Evolutionary conservation across 2,113 vertebrate genomes (phyloP), one percentile per base, ranked within the genome.

Genomic region (Agapornis roseicollis): DNA sequence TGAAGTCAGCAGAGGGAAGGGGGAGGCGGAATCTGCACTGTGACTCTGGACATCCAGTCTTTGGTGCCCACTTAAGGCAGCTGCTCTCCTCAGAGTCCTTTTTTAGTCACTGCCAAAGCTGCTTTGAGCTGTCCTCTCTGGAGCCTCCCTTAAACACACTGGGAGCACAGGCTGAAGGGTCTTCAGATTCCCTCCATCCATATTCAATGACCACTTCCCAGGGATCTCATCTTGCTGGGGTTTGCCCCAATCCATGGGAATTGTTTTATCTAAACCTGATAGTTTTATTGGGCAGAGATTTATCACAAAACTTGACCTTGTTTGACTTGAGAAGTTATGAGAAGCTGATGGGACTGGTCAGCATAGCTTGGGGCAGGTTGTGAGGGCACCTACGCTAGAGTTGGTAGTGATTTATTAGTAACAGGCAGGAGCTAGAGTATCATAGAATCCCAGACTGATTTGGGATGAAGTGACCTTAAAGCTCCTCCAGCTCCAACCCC

Each of bases 131-230:
- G 65, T 52, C 47, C 56, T 82, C 1, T 1, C 7, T 17, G 80
- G 80, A 93, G 46, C 35, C 18, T 81, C 55, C 55, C 25, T 31
- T 17, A 23, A 41, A 13, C 2, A 7, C 41, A 25, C 2, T 1
- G 6, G 47, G 46, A 83, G 37, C 42, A 5, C 0, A 3, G 52
- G 28, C 83, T 44, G 56, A n/a, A 76, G 41, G 18, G 22, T 63
- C 70, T 42, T 31, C 28, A 20, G 50, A 3, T n/a, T 39, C 0
- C 0, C 22, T 44, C 52, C 0, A 0, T 49, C 58, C 3, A 0
- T 24, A 42, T 27, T 71, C 0, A 3, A 4, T 50, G 46, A 58
- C 23, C 5, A 1, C 13, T 44, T 41, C 56, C 47, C 0, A 0
- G 31, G 37, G 35, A 19, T 77, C 77, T 42, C 23, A 18, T 41